Conservation (phyloP, 2,888 invertebrate genomes). For the Dryobotodes eremita region DNA sequence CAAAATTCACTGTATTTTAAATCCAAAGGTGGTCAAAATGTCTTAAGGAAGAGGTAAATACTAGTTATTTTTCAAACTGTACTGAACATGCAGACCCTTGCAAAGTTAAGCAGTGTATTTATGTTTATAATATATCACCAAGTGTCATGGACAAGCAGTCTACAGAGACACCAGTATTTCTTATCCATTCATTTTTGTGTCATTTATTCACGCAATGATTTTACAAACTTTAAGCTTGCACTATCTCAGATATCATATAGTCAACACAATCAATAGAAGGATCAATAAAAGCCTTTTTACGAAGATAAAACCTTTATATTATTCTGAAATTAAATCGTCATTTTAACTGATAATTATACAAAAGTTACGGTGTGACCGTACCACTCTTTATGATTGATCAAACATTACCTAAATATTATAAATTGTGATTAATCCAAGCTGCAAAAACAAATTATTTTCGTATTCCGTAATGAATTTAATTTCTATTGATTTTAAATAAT, state of each 20-base stretch:
- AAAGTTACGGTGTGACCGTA: slow-evolving; percentile 49
- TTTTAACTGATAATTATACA: slow-evolving; percentile 37
- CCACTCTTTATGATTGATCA: slow-evolving; percentile 22
- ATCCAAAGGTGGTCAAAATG: slow-evolving; percentile 53
- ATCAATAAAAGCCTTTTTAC: slow-evolving; percentile 52
- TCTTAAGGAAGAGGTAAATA: slow-evolving; percentile 47
- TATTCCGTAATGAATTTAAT: slow-evolving; percentile 39
- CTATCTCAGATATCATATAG: slow-evolving; percentile 6
- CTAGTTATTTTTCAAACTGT: slow-evolving; percentile 3
- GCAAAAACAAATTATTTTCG: slow-evolving; percentile 42
- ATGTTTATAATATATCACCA: slow-evolving; percentile 10
- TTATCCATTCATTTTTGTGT: slow-evolving; percentile 24
- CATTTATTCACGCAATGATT: background rate
- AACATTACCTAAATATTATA: slow-evolving; percentile 45
- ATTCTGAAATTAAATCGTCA: slow-evolving; percentile 52
- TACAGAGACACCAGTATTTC: slow-evolving; percentile 39
- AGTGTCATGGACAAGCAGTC: slow-evolving; percentile 21
- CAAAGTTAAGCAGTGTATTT: slow-evolving; percentile 14
- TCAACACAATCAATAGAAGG: slow-evolving; percentile 22
- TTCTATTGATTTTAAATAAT: slow-evolving; percentile 60
- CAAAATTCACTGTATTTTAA: slow-evolving; percentile 26
- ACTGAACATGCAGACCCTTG: background rate
- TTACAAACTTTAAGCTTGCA: slow-evolving; percentile 37
- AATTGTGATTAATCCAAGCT: slow-evolving; percentile 57
- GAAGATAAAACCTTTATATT: slow-evolving; percentile 53